Evolutionary conservation across 2,113 vertebrate genomes (phyloP).

Genomic region (Equus przewalskii): DNA sequence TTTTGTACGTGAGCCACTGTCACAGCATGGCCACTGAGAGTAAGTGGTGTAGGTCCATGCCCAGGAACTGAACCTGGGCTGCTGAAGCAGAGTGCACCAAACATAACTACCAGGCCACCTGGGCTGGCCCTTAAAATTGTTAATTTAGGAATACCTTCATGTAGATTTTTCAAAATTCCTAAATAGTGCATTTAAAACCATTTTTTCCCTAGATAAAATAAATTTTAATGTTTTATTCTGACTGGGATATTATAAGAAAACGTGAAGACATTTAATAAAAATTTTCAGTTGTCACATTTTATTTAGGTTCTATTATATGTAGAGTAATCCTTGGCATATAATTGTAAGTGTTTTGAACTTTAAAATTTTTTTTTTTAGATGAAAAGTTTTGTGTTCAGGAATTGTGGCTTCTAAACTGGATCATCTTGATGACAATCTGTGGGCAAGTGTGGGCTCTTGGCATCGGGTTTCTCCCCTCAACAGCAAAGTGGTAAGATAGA

Average conservation of each 20-base stretch:
- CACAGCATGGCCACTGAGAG: too few species aligned
- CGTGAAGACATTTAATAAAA: neutral
- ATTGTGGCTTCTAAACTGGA: neutral
- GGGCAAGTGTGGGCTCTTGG: neutral
- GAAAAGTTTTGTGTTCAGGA: neutral
- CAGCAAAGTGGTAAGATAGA: neutral
- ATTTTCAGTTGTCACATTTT: neutral
- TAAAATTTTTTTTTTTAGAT: neutral
- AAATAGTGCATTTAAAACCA: neutral
- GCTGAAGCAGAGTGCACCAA: too few species aligned
- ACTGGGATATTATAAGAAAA: neutral
- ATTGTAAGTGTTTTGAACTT: neutral
- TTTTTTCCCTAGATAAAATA: neutral
- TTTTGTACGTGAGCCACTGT: too few species aligned
- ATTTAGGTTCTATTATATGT: neutral
- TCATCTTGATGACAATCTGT: fast-evolving
- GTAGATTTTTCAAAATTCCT: neutral
- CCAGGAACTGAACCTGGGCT: too few species aligned
- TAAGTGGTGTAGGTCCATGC: too few species aligned
- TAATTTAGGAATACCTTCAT: neutral
- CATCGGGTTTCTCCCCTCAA: too few species aligned
- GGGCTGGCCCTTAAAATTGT: neutral
- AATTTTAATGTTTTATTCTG: neutral
- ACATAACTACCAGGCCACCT: too few species aligned
- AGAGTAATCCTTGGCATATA: neutral